phyloP scores from a whole-genome alignment of 1,140 invertebrate genomes.

The Brachionus angularis region DNA sequence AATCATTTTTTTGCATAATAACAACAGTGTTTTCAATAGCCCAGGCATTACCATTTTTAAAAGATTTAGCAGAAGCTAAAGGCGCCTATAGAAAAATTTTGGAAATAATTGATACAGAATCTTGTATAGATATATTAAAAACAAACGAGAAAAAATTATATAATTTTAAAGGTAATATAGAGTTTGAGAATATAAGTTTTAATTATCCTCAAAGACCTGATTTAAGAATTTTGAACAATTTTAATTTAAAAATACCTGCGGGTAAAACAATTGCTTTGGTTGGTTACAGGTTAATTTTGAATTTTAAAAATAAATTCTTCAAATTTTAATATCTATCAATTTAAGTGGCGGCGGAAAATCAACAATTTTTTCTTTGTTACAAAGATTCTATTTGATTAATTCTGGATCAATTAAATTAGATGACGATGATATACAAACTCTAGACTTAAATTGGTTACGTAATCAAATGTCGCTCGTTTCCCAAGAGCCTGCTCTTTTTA shows the following conservation, averaged over 20 bases:
- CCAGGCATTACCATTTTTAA: conserved; percentile 6
- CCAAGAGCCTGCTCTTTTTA: conserved; percentile 81
- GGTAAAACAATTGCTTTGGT: conserved; percentile 83
- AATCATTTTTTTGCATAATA: conserved; percentile 8
- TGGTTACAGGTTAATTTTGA: conserved; percentile 82
- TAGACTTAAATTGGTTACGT: conserved; percentile 78
- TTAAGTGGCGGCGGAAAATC: conserved; percentile 67
- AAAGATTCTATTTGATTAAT: conserved; percentile 81
- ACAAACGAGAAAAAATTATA: conserved; percentile 49
- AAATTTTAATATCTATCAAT: too few relatives aligned
- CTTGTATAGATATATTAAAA: conserved; percentile 4
- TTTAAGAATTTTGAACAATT: conserved; percentile 60
- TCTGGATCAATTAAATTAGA: conserved; percentile 73
- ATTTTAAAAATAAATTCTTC: too few relatives aligned
- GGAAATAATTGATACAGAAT: conserved; percentile 7
- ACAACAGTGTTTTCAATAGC: neutral
- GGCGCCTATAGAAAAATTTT: conserved; percentile 1
- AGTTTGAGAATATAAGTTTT: conserved; percentile 78
- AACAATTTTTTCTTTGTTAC: conserved; percentile 76
- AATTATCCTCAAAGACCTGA: conserved; percentile 78
- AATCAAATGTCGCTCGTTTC: conserved; percentile 54
- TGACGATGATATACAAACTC: conserved; percentile 67
- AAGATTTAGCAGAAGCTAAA: conserved; percentile 5
- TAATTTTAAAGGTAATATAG: conserved; percentile 71
- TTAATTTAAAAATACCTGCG: conserved; percentile 73